Base-by-base conservation (phyloP, 2,888 invertebrate genomes). In the Sphecodes monilicornis region DNA sequence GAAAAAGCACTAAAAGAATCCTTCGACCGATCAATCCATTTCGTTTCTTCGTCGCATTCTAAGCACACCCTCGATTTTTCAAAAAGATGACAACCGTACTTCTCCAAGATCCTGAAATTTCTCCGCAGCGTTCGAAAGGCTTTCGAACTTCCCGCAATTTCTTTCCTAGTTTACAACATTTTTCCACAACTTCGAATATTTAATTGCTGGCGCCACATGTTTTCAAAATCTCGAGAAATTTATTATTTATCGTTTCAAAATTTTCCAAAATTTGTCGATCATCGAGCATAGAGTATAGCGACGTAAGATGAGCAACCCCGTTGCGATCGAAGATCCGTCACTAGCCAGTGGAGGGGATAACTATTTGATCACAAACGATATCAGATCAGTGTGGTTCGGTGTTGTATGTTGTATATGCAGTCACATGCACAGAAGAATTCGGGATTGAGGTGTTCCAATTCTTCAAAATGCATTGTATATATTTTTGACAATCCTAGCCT, bases 381-480 rank as follows among this genome's bases (percentile, higher is more conserved):
- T 32, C 11, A n/a, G n/a, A n/a, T n/a, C n/a, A n/a, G n/a, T n/a
- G n/a, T n/a, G n/a, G n/a, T n/a, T n/a, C n/a, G n/a, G 8, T 26
- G 29, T 18, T 22, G 39, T n/a, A 22, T 66, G 60, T 29, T 16
- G 16, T 18, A 18, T 60, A 18, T 16, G 26, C 6, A n/a, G 16
- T 22, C 41, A 41, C 64, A 43, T 43, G 70, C 13, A 77, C 54
- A 36, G 73, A 66, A 78, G 90, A 91, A 84, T 90, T 92, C 90
- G 90, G 88, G 60, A 88, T 91, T 86, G 77, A 92, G 92, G 88
- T 92, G 91, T 91, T 92, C 87, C 90, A 91, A 90, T 92, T 91
- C 89, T 84, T 80, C 54, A 16, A 50, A 66, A 76, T 36, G 39
- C 16, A 18, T 72, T 68, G 54, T 6, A 29, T 41, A n/a, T 74